These are phyloP conservation scores for Graphium colonna DNA, from an alignment of 2,888 invertebrate species.

Conservation along the genomic window DNA sequence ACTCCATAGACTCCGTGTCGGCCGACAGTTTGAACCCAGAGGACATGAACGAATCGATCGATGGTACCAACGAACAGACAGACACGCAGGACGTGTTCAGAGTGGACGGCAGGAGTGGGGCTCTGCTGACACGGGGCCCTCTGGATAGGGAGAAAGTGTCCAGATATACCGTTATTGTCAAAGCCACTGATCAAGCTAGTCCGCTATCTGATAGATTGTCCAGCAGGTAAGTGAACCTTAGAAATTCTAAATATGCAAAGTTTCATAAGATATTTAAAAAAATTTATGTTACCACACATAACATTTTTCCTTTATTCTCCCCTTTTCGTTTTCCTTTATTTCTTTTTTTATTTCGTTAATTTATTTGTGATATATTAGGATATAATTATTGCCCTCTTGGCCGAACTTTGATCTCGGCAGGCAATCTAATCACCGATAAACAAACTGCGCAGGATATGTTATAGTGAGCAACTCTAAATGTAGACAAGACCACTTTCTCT, in stretches of 20 bases:
- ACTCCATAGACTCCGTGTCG: constrained; percentile 86
- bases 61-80: constrained; percentile 38
- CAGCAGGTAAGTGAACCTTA: constrained; percentile 75
- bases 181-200: constrained; percentile 91
- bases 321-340: no score
- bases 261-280: no score
- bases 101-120: constrained; percentile 91
- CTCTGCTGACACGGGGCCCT: constrained; percentile 88
- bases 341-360: no score
- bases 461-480: no score
- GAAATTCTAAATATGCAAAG: no score
- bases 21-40: constrained; percentile 64
- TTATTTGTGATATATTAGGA: no score
- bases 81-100: constrained; percentile 89
- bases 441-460: no score
- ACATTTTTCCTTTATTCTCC: no score
- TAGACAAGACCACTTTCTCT: no score
- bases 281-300: background rate
- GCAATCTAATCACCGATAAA: no score
- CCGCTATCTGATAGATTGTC: constrained; percentile 89
- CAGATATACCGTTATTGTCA: constrained; percentile 90
- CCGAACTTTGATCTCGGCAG: no score
- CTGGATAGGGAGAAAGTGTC: constrained; percentile 94
- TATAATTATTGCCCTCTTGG: no score
- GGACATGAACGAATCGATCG: constrained; percentile 56